phyloP scores from a whole-genome alignment of 2,797 vertebrate genomes.

The Lepidocolaptes lacrymiger region DNA sequence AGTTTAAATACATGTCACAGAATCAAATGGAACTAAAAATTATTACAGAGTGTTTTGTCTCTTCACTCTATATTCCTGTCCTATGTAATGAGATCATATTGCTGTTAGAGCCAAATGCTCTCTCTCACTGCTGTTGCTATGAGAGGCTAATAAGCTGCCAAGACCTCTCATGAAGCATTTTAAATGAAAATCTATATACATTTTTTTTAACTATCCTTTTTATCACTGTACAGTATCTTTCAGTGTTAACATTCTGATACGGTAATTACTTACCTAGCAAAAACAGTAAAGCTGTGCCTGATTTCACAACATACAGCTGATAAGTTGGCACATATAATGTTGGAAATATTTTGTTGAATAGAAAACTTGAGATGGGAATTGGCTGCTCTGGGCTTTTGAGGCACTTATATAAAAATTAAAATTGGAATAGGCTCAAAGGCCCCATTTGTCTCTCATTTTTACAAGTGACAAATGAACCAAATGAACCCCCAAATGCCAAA shows the following conservation, averaged over 20 bases:
- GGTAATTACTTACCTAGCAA: not conserved
- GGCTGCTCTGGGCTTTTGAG: not conserved
- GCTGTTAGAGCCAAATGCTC: slow-evolving; percentile 14
- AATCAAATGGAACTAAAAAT: slow-evolving; percentile 23
- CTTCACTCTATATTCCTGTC: not conserved
- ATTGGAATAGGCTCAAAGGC: not conserved
- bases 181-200: not conserved
- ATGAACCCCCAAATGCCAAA: not conserved
- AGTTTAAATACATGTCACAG: slow-evolving; percentile 5
- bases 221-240: not conserved
- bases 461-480: not conserved
- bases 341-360: not conserved
- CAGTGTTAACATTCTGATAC: not conserved
- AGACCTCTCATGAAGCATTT: not conserved
- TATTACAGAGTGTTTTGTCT: slow-evolving; percentile 18
- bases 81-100: slow-evolving; percentile 35
- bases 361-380: not conserved
- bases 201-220: not conserved
- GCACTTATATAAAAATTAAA: not conserved
- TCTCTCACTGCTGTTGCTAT: not conserved
- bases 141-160: slow-evolving; percentile 15
- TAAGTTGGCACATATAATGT: not conserved
- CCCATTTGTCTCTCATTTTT: not conserved
- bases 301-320: not conserved
- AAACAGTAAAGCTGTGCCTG: not conserved